Base-by-base conservation (phyloP, 2,113 vertebrate species). In the Pyxicephalus adspersus region DNA sequence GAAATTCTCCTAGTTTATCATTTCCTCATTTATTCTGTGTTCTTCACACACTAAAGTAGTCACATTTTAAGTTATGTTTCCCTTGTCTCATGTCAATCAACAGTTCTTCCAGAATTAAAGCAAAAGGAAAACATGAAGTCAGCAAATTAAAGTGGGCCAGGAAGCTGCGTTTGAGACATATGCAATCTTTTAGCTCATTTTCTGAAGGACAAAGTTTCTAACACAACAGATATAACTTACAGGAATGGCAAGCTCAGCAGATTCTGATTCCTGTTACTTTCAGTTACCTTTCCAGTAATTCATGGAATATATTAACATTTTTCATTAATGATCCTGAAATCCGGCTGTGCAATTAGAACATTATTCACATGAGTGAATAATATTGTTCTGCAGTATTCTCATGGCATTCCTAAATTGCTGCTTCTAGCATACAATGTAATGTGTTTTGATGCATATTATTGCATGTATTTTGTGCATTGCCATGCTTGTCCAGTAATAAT, bases 181-280 rank as follows among this genome's bases (percentile, higher is more conserved):
- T 76, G 73, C 31, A 61, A 28, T 64, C 23, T 17, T 28, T 64
- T 64, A 64, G 28, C 34, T 76, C n/a, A 76, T 64, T 63, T 76
- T 63, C 58, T 50, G 23, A 63, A 64, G 73, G 73, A 76, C 73
- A 63, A 8, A 16, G 34, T 76, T 51, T 61, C 57, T 63, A 50
- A 60, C 55, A 63, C 23, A 61, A 76, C 38, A 76, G 23, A 60
- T 38, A 38, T 38, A 26, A 75, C 17, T 38, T 29, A 9, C 17
- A n/a, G 5, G 19, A 26, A 17, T 76, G 73, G 8, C 50, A 20
- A 50, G 17, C 20, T 76, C 73, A 64, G 58, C 73, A 76, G 13
- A 25, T 25, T 50, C 31, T 25, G 23, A 19, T 34, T 63, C 57
- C 73, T 50, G 38, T 45, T 45, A 45, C 38, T 45, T 38, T 38